A percentile compares a stretch with the other conserved stretches of the same genome.
These are phyloP conservation scores for Eulithis prunata DNA, from an alignment of 2,888 invertebrate genomes.

Conservation along the genomic window DNA sequence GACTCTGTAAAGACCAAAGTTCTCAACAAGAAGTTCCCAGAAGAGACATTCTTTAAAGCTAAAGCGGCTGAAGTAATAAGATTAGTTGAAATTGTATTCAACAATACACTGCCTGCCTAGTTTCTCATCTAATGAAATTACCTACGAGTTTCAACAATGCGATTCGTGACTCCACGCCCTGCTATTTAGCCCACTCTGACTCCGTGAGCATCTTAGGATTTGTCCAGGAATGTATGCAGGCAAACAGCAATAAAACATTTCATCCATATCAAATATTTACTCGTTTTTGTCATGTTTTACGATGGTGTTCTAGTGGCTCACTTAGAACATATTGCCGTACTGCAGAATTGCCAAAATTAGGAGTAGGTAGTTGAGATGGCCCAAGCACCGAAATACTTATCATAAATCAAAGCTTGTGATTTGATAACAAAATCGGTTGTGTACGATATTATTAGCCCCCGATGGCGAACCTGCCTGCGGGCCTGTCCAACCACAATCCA, in stretches of 20 bases:
- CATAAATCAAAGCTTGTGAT: background rate
- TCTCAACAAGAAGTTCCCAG: background rate
- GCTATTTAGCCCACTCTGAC: constrained; percentile 45
- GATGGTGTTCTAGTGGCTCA: too few species aligned
- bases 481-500: constrained; percentile 53
- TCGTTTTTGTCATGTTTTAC: too few species aligned
- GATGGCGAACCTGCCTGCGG: constrained; percentile 13
- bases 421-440: background rate
- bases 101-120: constrained; percentile 21
- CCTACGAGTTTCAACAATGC: constrained; percentile 61
- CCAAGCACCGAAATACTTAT: background rate
- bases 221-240: constrained; percentile 19
- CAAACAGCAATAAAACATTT: background rate
- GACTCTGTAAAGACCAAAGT: background rate
- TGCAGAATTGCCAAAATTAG: too few species aligned
- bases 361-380: background rate
- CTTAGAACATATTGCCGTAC: too few species aligned
- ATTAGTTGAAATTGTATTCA: constrained; percentile 34
- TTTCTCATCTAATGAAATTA: constrained; percentile 66
- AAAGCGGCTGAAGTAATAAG: constrained; percentile 23
- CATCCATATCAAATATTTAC: too few species aligned
- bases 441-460: background rate
- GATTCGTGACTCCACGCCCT: constrained; percentile 61
- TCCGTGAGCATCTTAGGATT: constrained; percentile 55
- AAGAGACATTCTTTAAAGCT: constrained; percentile 5